These are phyloP conservation scores for Cacatua alba DNA, from an alignment of 2,113 vertebrate species.

Conservation along the genomic window DNA sequence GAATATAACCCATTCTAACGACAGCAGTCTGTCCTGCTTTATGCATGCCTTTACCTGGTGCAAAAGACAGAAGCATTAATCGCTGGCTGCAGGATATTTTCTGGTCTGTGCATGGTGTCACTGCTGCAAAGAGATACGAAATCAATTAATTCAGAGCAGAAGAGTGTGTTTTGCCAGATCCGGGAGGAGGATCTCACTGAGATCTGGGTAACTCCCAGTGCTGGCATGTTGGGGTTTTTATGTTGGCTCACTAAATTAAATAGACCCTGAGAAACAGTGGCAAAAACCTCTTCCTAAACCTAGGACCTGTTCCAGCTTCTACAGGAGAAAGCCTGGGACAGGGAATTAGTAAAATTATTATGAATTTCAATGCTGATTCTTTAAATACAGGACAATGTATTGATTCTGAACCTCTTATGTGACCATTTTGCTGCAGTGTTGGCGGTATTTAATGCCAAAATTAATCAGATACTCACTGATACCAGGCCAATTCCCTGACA, in stretches of 20 bases:
- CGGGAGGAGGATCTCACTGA: neutral
- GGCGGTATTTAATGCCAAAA: neutral
- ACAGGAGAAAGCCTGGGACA: neutral
- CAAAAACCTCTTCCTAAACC: neutral
- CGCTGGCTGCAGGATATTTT: neutral
- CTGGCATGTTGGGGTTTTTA: neutral
- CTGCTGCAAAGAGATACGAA: neutral
- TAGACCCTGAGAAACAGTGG: neutral
- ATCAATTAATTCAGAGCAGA: neutral
- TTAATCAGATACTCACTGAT: conserved; percentile 16
- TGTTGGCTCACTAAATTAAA: neutral
- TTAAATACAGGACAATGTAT: neutral
- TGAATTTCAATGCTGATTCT: neutral
- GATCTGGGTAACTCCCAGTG: neutral
- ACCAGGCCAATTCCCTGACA: conserved; percentile 37
- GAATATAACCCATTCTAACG: neutral
- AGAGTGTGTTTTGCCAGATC: neutral
- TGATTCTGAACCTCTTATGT: neutral
- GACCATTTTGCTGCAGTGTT: neutral
- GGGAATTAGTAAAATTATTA: neutral
- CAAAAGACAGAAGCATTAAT: neutral
- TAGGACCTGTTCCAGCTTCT: neutral
- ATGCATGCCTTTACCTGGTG: neutral
- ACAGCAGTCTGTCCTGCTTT: neutral
- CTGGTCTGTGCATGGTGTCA: neutral